These are phyloP conservation scores for Oncorhynchus mykiss DNA, from an alignment of 2,113 vertebrate species.

Conservation along the genomic window DNA sequence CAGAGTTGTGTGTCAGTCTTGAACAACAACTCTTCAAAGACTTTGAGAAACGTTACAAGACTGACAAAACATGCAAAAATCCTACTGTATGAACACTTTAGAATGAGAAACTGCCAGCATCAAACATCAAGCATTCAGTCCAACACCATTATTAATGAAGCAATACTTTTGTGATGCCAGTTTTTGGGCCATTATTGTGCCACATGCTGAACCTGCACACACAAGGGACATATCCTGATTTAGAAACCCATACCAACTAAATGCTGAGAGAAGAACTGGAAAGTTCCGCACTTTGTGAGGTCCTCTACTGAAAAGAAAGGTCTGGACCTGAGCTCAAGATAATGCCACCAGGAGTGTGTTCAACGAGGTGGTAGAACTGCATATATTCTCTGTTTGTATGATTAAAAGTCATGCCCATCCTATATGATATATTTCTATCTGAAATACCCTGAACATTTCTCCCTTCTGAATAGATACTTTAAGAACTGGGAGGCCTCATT, in stretches of 20 bases:
- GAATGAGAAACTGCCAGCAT: conserved; percentile 26
- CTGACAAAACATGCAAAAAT: too few relatives aligned
- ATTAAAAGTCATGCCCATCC: neutral
- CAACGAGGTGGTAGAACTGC: neutral
- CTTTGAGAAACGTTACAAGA: neutral
- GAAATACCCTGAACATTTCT: neutral
- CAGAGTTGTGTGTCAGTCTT: conserved; percentile 25
- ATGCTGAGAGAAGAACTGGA: neutral
- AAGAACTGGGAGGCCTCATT: neutral
- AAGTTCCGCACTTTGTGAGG: neutral
- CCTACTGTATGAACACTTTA: conserved; percentile 38
- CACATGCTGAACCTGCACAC: neutral
- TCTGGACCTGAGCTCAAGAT: neutral
- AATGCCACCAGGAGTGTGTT: too few relatives aligned
- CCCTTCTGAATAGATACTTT: neutral
- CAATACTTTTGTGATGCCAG: neutral
- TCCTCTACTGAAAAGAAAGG: neutral
- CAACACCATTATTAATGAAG: neutral
- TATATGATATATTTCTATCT: neutral
- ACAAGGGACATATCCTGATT: neutral
- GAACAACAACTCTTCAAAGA: conserved; percentile 36
- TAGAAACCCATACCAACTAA: neutral
- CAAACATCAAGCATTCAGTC: neutral
- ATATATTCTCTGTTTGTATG: neutral
- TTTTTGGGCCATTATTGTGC: neutral